A percentile compares a stretch with the other conserved stretches of the same genome.
phyloP scores from a whole-genome alignment of 2,797 vertebrate genomes.

The Clarias platycephalus region DNA sequence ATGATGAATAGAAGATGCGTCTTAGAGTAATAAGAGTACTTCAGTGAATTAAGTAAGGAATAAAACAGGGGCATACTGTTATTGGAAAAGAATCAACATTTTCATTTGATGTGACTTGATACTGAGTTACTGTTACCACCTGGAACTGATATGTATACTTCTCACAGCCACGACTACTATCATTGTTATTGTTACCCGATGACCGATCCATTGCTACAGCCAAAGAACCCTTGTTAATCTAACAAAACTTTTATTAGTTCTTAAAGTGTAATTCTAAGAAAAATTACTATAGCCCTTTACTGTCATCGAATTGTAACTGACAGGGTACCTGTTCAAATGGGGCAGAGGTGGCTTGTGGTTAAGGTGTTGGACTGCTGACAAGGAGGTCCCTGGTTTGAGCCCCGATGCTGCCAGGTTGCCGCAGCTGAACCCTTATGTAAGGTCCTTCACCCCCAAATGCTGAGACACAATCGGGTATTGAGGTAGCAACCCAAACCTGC shows the following conservation, averaged over 20 bases:
- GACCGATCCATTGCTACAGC: not conserved
- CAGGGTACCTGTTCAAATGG: not conserved
- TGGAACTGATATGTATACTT: not conserved
- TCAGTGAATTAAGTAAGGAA: not conserved
- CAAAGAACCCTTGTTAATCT: too few relatives aligned
- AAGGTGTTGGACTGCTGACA: too few relatives aligned
- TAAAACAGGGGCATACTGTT: not conserved
- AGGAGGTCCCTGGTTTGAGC: too few relatives aligned
- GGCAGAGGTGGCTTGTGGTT: too few relatives aligned
- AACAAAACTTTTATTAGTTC: not conserved
- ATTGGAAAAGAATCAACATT: not conserved
- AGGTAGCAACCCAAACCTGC: too few relatives aligned
- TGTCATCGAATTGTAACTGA: not conserved
- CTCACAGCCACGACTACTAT: not conserved
- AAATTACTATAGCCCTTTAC: not conserved
- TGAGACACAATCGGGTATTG: too few relatives aligned
- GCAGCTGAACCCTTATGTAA: too few relatives aligned
- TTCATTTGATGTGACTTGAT: not conserved
- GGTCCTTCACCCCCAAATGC: too few relatives aligned
- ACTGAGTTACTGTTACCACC: not conserved
- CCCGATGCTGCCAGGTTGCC: too few relatives aligned
- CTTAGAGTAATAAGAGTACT: not conserved
- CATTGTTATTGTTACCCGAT: not conserved
- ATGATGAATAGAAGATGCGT: not conserved
- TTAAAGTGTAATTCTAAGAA: not conserved